Evolutionary conservation across 2,888 invertebrate species (phyloP).

Genomic region (Leptopterna dolabrata): DNA sequence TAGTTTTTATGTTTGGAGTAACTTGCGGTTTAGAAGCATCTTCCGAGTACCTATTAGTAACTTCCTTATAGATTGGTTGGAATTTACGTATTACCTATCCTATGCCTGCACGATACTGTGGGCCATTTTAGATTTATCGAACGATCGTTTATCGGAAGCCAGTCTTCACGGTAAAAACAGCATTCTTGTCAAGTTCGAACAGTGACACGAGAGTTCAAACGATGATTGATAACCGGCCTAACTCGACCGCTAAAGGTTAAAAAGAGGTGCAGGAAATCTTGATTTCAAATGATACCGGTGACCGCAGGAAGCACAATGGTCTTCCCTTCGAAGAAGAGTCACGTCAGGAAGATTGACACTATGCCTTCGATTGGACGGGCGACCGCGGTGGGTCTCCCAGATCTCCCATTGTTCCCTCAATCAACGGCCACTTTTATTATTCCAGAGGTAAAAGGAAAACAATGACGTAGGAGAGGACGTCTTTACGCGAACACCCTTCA

Average conservation of each 20-base stretch:
- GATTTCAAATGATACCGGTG: neutral
- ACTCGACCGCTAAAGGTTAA: neutral
- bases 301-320: constrained; percentile 3
- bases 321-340: neutral
- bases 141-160: too few relatives aligned
- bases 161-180: neutral
- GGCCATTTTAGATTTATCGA: too few relatives aligned
- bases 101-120: too few relatives aligned
- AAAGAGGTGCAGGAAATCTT: neutral
- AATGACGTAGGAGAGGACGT: neutral
- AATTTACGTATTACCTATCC: too few relatives aligned
- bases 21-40: too few relatives aligned
- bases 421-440: neutral
- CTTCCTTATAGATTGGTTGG: too few relatives aligned
- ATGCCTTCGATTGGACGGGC: neutral
- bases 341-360: neutral
- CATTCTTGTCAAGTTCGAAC: neutral
- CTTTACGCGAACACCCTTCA: neutral
- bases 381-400: neutral
- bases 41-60: too few relatives aligned
- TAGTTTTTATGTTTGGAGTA: too few relatives aligned
- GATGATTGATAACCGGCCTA: neutral
- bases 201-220: neutral
- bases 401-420: neutral
- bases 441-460: neutral